These are phyloP conservation scores for Hetaerina titia DNA, from an alignment of 2,888 invertebrate genomes.

Conservation along the genomic window DNA sequence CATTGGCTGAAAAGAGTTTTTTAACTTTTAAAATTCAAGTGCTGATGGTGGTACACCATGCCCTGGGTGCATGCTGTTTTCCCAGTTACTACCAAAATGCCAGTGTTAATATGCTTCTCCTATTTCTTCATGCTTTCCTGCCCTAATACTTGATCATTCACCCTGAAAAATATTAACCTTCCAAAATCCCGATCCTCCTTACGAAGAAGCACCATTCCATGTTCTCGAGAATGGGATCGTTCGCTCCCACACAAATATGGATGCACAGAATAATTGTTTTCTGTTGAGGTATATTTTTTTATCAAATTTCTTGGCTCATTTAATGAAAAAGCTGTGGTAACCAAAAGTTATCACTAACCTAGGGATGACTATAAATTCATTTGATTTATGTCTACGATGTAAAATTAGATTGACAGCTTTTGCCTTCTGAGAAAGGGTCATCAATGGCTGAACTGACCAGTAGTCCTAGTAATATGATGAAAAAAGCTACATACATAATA, in stretches of 20 bases:
- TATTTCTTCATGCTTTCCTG: constrained; percentile 24
- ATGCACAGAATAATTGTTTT: not conserved
- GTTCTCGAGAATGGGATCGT: not conserved
- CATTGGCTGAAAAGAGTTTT: not conserved
- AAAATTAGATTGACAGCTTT: too few relatives aligned
- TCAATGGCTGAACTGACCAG: too few relatives aligned
- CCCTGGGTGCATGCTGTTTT: constrained; percentile 29
- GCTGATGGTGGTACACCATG: constrained; percentile 12
- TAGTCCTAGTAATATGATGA: too few relatives aligned
- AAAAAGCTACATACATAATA: too few relatives aligned
- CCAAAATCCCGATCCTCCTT: not conserved
- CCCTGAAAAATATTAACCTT: not conserved
- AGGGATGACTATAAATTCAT: too few relatives aligned
- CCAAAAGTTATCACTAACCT: too few relatives aligned
- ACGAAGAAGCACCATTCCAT: not conserved
- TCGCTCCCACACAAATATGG: not conserved
- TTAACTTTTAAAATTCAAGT: constrained; percentile 25
- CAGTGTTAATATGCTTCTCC: constrained; percentile 49
- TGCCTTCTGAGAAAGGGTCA: too few relatives aligned
- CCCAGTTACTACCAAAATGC: constrained; percentile 56
- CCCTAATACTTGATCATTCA: not conserved
- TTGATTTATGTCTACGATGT: too few relatives aligned
- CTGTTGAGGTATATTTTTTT: not conserved
- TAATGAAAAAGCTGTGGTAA: too few relatives aligned
- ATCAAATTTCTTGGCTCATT: not conserved